Evolutionary conservation across 2,888 invertebrate genomes (phyloP).

Genomic region (Parnassius apollo): DNA sequence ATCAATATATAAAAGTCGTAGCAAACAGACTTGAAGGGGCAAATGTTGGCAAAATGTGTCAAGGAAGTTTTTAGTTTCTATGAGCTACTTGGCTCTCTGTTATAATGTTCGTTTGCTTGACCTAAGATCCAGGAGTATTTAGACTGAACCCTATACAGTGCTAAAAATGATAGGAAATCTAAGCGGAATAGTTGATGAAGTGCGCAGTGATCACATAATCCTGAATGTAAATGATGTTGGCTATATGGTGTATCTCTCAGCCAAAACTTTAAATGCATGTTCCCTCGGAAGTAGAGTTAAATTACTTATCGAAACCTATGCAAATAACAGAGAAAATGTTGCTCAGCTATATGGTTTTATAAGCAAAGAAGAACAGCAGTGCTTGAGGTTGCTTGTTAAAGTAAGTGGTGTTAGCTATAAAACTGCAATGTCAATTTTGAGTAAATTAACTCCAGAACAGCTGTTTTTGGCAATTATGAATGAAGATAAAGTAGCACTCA

Average conservation of each 20-base stretch:
- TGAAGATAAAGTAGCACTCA: slow-evolving; percentile 5
- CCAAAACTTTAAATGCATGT: slow-evolving; percentile 3
- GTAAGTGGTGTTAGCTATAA: slow-evolving; percentile 6
- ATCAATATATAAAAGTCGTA: too few species aligned
- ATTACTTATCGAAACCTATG: slow-evolving; percentile 1
- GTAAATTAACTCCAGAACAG: slow-evolving; percentile 1
- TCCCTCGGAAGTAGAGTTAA: slow-evolving; percentile 5
- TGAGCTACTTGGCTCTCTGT: too few species aligned
- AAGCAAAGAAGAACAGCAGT: slow-evolving; percentile 3
- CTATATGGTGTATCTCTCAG: slow-evolving; percentile 3
- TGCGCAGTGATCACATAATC: neutral
- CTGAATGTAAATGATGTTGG: slow-evolving; percentile 2
- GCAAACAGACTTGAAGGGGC: too few species aligned
- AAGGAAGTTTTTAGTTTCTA: too few species aligned
- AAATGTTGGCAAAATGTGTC: too few species aligned
- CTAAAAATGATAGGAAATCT: too few species aligned
- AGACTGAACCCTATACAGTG: too few species aligned
- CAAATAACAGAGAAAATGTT: slow-evolving; percentile 2
- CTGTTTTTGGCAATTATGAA: neutral
- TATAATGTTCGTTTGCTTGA: too few species aligned
- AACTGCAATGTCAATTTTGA: slow-evolving; percentile 4
- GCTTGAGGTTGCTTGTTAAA: slow-evolving; percentile 1
- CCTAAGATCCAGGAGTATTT: too few species aligned
- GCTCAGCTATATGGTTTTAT: slow-evolving; percentile 6
- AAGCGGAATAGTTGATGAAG: too few species aligned